Base-by-base conservation (phyloP, 2,888 invertebrate genomes). In the Syrphus vitripennis region DNA sequence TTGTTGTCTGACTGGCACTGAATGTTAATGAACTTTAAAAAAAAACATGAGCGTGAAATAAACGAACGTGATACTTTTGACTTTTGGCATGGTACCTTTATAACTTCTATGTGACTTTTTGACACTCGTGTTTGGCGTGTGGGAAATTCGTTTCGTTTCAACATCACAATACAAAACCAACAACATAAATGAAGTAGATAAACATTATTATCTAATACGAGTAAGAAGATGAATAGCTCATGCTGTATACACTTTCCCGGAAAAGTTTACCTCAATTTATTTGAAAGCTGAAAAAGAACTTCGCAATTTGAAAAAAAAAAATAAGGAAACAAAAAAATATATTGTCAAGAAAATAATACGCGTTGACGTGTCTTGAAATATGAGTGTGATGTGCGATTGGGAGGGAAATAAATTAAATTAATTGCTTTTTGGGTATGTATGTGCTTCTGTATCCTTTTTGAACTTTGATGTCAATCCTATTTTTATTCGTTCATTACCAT, bases 1-100 rank as follows among this genome's bases (percentile, higher is more conserved):
- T 34, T 67, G 50, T 14, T 37, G 77, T 78, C 77, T 70, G 77
- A 70, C 77, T 70, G 57, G 45, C 19, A 10, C 26, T 76, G 65
- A 82, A 82, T 82, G 71, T 71, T 72, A 82, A 82, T 82, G 82
- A 82, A 82, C 82, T 59, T 59, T 16, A 4, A 79, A 78, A 48
- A 31, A 65, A 12, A 10, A 53, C 37, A 61, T 29, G 21, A 37
- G 53, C n/a, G 14, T 12, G 21, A 37, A 74, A 67, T 21, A 24
- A 26, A n/a, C 24, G 37, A 26, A 59, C 59, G 59, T 50, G 69
- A 57, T 53, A 29, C 29, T 37, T 21, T 40, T 50, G 50, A 16
- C 24, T 21, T 63, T 34, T 19, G 2, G n/a, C 12, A 14, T 42
- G n/a, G 42, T 3, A 29, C 42, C 26, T 34, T 2, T 34, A 10